These are phyloP conservation scores for Mormyrops attenuatus DNA, from an alignment of 2,797 vertebrate genomes.

Conservation along the genomic window DNA sequence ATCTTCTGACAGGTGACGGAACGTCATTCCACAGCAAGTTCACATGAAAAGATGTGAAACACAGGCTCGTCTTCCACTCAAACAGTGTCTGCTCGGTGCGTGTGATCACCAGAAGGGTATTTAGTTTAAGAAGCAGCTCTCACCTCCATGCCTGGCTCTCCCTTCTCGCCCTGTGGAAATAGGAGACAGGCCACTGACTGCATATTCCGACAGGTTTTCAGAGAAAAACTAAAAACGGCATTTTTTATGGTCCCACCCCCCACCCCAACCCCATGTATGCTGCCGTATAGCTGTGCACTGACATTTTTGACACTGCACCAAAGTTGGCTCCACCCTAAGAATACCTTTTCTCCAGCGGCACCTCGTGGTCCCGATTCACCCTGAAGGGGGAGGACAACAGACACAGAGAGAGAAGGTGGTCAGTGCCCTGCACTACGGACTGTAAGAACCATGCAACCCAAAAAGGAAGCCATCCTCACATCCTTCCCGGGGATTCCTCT, in stretches of 20 bases:
- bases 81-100: not conserved
- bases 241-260: not conserved
- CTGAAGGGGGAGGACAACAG: slow-evolving; percentile 35
- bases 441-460: not conserved
- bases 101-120: not conserved
- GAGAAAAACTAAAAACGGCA: not conserved
- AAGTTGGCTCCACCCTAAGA: not conserved
- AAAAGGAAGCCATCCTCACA: slow-evolving; percentile 43
- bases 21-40: not conserved
- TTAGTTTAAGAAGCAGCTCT: slow-evolving; percentile 32
- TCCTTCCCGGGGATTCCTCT: slow-evolving; percentile 63
- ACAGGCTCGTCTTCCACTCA: not conserved
- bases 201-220: not conserved
- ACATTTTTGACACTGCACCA: not conserved
- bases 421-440: not conserved
- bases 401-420: not conserved
- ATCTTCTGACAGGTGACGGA: not conserved
- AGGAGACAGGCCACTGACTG: slow-evolving; percentile 5
- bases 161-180: slow-evolving; percentile 58
- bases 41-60: not conserved
- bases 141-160: slow-evolving; percentile 56
- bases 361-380: slow-evolving; percentile 58
- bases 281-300: not conserved
- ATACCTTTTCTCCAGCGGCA: slow-evolving; percentile 59
- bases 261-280: not conserved